phyloP scores from a whole-genome alignment of 2,888 invertebrate genomes.

The Anoplius nigerrimus region DNA sequence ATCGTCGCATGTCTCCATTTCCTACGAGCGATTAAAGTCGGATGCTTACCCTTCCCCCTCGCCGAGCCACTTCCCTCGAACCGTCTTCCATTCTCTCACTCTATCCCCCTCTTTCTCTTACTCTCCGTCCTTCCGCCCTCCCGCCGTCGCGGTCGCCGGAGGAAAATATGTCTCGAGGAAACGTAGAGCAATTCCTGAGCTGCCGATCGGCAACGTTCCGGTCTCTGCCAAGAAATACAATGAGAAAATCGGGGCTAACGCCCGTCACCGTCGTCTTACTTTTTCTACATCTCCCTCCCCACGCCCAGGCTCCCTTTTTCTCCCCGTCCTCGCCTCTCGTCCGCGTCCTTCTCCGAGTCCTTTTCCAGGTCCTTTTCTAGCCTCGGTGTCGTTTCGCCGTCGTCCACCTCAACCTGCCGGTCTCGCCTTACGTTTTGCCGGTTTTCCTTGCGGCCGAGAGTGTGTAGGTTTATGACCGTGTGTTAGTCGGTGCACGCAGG shows the following conservation, averaged over 20 bases:
- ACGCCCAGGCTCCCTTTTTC: background rate
- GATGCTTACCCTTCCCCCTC: conserved; percentile 21
- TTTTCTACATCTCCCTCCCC: background rate
- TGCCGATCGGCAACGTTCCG: conserved; percentile 36
- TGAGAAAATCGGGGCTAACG: conserved; percentile 20
- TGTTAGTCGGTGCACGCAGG: too few relatives aligned
- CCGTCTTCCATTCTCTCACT: background rate
- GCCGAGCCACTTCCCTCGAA: background rate
- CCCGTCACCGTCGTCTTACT: conserved; percentile 19
- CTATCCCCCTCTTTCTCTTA: background rate
- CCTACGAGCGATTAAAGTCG: conserved; percentile 37
- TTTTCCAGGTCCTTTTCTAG: background rate
- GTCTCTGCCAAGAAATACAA: conserved; percentile 40
- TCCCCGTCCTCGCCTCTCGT: background rate
- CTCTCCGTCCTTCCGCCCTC: background rate
- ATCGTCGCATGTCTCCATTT: conserved; percentile 23
- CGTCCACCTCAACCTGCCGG: too few relatives aligned
- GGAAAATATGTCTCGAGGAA: conserved; percentile 28
- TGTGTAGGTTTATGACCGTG: too few relatives aligned
- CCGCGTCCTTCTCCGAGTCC: background rate
- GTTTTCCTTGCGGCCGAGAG: too few relatives aligned
- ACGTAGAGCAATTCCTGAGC: conserved; percentile 16
- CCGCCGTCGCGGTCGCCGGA: background rate
- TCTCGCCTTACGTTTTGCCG: too few relatives aligned
- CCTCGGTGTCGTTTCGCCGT: background rate